phyloP scores from a whole-genome alignment of 2,797 vertebrate species.

The Tenualosa thibaudeaui region DNA sequence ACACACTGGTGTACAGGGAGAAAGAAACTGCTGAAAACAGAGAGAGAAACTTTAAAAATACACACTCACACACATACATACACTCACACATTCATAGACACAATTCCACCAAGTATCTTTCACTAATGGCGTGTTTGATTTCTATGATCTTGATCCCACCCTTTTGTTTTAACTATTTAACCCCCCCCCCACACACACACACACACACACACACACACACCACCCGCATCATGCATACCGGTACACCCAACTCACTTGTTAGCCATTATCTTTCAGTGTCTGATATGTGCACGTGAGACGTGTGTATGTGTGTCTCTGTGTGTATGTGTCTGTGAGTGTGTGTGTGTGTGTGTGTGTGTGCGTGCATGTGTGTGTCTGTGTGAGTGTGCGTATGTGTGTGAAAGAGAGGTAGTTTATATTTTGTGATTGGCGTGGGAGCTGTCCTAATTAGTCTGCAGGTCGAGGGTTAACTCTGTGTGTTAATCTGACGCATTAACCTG shows the following conservation, averaged over 20 bases:
- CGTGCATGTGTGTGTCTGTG: not conserved
- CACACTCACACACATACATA: not conserved
- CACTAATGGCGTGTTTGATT: no score
- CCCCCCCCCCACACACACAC: no score
- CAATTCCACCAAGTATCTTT: no score
- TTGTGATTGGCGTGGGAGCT: not conserved
- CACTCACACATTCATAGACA: not conserved
- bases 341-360: not conserved
- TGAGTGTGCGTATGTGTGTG: not conserved
- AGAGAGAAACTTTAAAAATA: not conserved
- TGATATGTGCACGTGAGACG: no score
- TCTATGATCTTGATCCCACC: no score
- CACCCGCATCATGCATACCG: no score
- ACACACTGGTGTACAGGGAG: not conserved
- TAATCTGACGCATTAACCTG: not conserved
- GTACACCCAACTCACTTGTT: not conserved
- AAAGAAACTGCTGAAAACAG: not conserved
- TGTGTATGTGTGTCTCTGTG: no score
- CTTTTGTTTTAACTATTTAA: not conserved
- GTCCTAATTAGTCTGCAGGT: not conserved
- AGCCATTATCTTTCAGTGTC: not conserved
- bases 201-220: no score
- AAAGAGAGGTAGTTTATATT: not conserved
- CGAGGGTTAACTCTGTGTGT: not conserved
- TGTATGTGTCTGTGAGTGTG: no score